Evolutionary conservation across 1,140 invertebrate genomes (phyloP).

Genomic region (Micrasema minimum): DNA sequence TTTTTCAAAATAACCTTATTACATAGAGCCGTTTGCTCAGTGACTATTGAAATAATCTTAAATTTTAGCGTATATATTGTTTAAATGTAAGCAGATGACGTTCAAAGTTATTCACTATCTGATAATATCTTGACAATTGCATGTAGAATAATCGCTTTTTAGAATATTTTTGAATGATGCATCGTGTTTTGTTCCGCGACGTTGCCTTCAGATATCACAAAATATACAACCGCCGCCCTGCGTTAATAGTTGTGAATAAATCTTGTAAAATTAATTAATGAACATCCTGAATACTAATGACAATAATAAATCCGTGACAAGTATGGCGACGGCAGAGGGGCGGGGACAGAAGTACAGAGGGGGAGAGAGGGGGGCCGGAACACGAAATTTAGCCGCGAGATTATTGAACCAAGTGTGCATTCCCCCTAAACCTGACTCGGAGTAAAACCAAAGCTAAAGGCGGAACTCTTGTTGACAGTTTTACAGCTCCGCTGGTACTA

Average conservation of each 20-base stretch:
- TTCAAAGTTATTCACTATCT: no score
- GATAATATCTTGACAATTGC: no score
- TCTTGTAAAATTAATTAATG: neutral
- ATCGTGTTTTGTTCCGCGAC: no score
- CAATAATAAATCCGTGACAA: neutral
- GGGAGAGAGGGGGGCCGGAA: neutral
- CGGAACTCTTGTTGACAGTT: no score
- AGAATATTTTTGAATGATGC: no score
- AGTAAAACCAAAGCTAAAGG: neutral
- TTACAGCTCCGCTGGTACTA: neutral
- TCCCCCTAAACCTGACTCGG: neutral
- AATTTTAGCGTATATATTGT: no score
- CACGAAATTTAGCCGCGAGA: constrained; percentile 18
- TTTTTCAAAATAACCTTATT: no score
- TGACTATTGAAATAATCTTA: no score
- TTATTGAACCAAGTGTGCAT: constrained; percentile 16
- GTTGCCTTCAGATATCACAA: neutral
- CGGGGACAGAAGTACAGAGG: neutral
- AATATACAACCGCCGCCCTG: neutral
- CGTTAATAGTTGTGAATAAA: neutral
- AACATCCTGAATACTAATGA: neutral
- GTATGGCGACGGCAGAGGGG: neutral
- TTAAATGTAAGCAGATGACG: no score
- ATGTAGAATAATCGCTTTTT: no score
- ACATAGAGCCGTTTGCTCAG: no score